Evolutionary conservation across 2,888 invertebrate species (phyloP), one percentile per base, ranked within the genome.

Genomic region (Heliconius erato): DNA sequence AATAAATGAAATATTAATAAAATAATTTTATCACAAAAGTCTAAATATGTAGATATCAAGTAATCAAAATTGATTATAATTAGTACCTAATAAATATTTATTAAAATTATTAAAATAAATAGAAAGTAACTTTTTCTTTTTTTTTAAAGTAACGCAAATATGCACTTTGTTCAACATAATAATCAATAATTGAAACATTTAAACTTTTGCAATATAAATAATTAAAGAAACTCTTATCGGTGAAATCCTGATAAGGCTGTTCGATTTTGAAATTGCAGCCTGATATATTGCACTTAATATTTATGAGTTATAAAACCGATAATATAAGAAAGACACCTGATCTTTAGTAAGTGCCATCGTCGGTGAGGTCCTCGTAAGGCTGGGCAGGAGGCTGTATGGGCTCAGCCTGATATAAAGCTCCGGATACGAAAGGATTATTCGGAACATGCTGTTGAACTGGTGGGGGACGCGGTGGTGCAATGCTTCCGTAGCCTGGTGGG

Each of bases 371-470:
- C 19, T 93, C 92, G 86, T 94, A 94, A 85, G 97, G 96, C 85
- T 96, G 96, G 3, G 97, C 93, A 84, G 96, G 97, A 3, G 97
- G 97, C 90, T 98, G 98, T 12, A 97, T 97, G 11, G 96, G 96
- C 88, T 97, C 97, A 82, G 97, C 96, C 85, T 96, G 96, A 85
- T 96, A 96, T 86, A 97, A 95, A 65, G 96, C 97, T 14, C 97
- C 97, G 81, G 97, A 96, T 28, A 96, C 96, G 90, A 96, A 96
- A 2, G 96, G 96, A 87, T 97, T 96, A 86, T 96, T 96, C 80
- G 97, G 96, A 84, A 97, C 97, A 89, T 97, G 97, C 67, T 96
- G 92, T 83, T 96, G 97, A 32, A 97, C 96, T 81, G 96, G 93
- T 54, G 93, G 91, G 12, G 88, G 92, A 35, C 96, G 92, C 59